Conservation (phyloP, 1,140 invertebrate species). For the Trialeurodes vaporariorum region DNA sequence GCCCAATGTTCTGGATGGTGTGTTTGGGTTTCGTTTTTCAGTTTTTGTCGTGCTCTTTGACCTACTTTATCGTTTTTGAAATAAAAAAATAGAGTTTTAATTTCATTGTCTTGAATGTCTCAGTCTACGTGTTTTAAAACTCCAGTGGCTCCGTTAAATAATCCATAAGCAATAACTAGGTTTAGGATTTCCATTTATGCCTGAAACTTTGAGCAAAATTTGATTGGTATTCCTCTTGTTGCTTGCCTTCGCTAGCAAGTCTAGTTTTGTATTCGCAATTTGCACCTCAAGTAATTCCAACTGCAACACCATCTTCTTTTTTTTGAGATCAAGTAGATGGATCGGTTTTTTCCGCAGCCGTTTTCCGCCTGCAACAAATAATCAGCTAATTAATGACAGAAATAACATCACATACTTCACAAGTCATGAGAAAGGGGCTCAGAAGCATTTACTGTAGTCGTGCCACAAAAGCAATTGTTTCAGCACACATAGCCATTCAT, state of each 20-base stretch:
- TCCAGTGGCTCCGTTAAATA: slow-evolving; percentile 32
- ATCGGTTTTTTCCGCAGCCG: too few relatives aligned
- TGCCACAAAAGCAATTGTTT: too few relatives aligned
- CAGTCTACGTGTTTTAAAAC: neutral
- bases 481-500: too few relatives aligned
- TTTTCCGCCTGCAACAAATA: too few relatives aligned
- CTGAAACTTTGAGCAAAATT: slow-evolving; percentile 8
- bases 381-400: too few relatives aligned
- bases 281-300: too few relatives aligned
- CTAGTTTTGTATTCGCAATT: too few relatives aligned
- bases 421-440: too few relatives aligned
- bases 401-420: too few relatives aligned
- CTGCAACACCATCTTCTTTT: too few relatives aligned
- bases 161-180: slow-evolving; percentile 30
- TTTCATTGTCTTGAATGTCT: neutral
- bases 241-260: slow-evolving; percentile 1
- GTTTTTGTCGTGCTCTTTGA: neutral
- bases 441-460: too few relatives aligned
- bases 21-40: neutral
- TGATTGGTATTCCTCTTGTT: slow-evolving; percentile 1
- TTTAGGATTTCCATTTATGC: slow-evolving; percentile 30
- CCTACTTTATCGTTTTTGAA: neutral
- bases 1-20: neutral
- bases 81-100: neutral
- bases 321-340: too few relatives aligned